Evolutionary conservation across 2,113 vertebrate genomes (phyloP).

Genomic region (Jacana jacana): DNA sequence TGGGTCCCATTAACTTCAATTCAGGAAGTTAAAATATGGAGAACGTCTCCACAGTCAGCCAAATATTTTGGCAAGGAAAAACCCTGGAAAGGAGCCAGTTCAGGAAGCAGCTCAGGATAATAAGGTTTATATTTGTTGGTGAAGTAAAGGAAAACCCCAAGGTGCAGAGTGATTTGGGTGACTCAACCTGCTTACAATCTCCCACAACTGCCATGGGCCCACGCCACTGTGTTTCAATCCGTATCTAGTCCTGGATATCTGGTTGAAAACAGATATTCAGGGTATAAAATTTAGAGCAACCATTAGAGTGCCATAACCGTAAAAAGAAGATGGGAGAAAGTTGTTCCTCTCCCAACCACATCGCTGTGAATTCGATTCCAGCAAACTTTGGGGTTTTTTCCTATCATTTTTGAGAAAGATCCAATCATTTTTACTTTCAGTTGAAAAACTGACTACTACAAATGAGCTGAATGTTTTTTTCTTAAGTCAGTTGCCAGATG

Average conservation of each 20-base stretch:
- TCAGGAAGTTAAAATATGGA: constrained; percentile 18
- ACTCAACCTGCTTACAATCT: background rate
- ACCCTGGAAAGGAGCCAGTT: constrained; percentile 35
- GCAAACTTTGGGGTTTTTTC: background rate
- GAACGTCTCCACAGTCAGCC: constrained; percentile 29
- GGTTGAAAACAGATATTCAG: background rate
- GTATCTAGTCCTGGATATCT: background rate
- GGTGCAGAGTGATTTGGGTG: constrained; percentile 55
- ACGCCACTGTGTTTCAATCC: background rate
- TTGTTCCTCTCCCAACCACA: background rate
- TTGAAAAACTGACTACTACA: background rate
- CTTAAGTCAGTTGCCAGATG: background rate
- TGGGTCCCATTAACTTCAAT: constrained; percentile 37
- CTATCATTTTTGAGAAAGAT: constrained; percentile 6
- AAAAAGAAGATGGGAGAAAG: background rate
- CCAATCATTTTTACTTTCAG: background rate
- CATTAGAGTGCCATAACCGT: background rate
- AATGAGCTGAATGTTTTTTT: background rate
- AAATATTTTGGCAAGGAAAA: constrained; percentile 29
- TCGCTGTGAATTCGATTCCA: background rate
- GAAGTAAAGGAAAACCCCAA: constrained; percentile 46
- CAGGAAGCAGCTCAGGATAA: constrained; percentile 65
- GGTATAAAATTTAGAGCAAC: background rate
- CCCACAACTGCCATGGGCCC: background rate
- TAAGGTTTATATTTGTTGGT: constrained; percentile 42